Percentiles rank a stretch among this genome's conserved stretches.
Conservation (phyloP, 1,140 invertebrate genomes). For the Pinna nobilis region DNA sequence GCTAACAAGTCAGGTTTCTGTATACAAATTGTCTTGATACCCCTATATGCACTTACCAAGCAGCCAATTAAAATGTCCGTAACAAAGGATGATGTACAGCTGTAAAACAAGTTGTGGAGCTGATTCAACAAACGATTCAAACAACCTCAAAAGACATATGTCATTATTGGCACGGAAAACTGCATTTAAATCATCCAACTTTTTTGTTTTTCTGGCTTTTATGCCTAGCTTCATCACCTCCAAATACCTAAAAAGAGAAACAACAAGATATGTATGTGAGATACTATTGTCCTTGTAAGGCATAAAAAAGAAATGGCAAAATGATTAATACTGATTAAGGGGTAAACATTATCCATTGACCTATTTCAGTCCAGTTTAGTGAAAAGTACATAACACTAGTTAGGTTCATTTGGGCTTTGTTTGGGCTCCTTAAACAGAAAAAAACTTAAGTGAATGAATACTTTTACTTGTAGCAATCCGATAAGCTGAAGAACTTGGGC, state of each 20-base stretch:
- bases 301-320: neutral
- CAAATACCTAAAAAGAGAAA: conserved; percentile 47
- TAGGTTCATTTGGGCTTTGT: no score
- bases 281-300: no score
- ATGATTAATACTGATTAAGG: neutral
- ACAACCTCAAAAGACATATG: conserved; percentile 82
- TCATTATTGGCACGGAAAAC: conserved; percentile 58
- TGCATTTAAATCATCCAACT: conserved; percentile 43
- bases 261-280: neutral
- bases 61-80: conserved; percentile 44
- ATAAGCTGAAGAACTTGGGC: no score
- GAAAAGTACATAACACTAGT: no score
- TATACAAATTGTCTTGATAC: conserved; percentile 59
- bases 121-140: conserved; percentile 92
- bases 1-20: no score
- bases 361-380: no score
- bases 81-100: conserved; percentile 82
- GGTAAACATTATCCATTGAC: no score
- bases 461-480: no score
- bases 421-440: no score
- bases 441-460: no score
- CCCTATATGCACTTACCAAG: conserved; percentile 35
- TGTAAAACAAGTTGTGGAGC: conserved; percentile 91
- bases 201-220: conserved; percentile 32
- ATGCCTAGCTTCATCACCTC: conserved; percentile 44